Evolutionary conservation across 2,113 vertebrate species (phyloP).

Genomic region (Siniperca chuatsi): DNA sequence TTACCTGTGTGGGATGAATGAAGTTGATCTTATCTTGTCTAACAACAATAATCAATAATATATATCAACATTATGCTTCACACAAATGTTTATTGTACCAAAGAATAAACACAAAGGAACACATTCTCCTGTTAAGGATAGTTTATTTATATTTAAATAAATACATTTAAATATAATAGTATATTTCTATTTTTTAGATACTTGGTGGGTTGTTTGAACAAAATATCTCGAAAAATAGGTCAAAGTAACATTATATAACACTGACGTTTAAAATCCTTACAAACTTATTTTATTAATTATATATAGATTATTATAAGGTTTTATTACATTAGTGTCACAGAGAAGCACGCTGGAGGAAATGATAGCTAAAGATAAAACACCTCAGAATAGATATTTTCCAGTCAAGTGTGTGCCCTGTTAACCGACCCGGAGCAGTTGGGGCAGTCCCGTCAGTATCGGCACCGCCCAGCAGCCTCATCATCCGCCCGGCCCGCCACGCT

Average conservation of each 20-base stretch:
- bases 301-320: too few species aligned
- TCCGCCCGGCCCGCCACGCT: slow-evolving; percentile 13
- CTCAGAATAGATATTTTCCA: background rate
- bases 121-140: background rate
- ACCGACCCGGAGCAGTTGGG: background rate
- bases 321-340: too few species aligned
- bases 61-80: background rate
- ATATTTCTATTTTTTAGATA: too few species aligned
- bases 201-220: too few species aligned
- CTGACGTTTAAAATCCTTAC: background rate
- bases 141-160: background rate
- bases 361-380: background rate
- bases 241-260: too few species aligned
- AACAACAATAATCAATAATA: background rate
- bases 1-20: background rate
- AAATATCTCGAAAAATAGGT: too few species aligned
- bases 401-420: fast-evolving
- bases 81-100: background rate
- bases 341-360: too few species aligned
- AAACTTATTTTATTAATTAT: too few species aligned
- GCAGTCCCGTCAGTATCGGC: background rate
- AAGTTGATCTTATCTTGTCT: background rate
- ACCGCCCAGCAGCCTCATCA: slow-evolving; percentile 54
- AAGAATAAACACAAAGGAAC: background rate
- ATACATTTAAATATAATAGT: background rate